phyloP scores from a whole-genome alignment of 2,113 vertebrate genomes.

The Dissostichus mawsoni region DNA sequence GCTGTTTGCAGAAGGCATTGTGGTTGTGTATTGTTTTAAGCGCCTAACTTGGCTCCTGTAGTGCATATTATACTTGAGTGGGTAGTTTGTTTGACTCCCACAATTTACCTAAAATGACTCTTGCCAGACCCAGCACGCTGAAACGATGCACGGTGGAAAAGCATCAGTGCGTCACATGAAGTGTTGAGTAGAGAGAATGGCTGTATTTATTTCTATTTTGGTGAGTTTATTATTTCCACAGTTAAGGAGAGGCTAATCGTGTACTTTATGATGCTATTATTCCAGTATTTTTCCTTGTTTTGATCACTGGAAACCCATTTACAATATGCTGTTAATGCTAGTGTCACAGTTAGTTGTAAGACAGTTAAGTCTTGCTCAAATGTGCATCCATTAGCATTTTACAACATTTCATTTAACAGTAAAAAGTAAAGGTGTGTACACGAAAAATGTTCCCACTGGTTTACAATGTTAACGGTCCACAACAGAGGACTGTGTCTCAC shows the following conservation, averaged over 20 bases:
- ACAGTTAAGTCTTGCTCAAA: neutral
- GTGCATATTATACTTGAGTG: slow-evolving; percentile 46
- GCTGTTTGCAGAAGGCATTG: slow-evolving; percentile 28
- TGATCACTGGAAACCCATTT: slow-evolving; percentile 16
- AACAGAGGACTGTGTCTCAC: neutral
- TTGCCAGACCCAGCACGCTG: neutral
- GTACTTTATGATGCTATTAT: neutral
- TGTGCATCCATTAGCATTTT: neutral
- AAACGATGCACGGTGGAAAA: neutral
- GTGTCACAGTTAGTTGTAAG: neutral
- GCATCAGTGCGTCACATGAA: neutral
- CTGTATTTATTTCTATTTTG: slow-evolving; percentile 36
- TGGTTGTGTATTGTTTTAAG: slow-evolving; percentile 33
- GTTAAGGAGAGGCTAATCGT: slow-evolving; percentile 21
- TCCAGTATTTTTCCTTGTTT: neutral
- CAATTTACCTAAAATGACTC: slow-evolving; percentile 46
- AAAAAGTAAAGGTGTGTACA: neutral
- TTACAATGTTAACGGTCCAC: neutral
- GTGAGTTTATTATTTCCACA: slow-evolving; percentile 18
- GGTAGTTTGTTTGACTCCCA: slow-evolving; percentile 50
- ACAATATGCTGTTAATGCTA: neutral
- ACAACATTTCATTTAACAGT: neutral
- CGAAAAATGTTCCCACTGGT: slow-evolving; percentile 24
- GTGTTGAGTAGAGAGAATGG: slow-evolving; percentile 14
- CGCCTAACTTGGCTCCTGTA: slow-evolving; percentile 38